Percentiles rank a stretch among this genome's conserved stretches.
Evolutionary conservation across 2,113 vertebrate genomes (phyloP).

Genomic region (Pteruthius melanotis): DNA sequence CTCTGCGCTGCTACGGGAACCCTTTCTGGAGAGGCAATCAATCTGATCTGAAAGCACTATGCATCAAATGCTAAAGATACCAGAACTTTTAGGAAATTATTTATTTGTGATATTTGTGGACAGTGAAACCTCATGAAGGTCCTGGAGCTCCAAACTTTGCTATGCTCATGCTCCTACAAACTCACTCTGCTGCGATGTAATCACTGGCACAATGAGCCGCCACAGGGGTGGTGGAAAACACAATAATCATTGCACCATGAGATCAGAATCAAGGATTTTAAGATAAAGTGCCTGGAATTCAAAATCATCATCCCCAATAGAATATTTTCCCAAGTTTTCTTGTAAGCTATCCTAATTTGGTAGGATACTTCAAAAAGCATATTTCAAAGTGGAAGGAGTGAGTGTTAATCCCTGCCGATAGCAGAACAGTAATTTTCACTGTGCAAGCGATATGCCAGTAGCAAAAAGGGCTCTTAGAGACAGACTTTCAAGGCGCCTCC

Average conservation of each 20-base stretch:
- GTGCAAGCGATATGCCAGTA: not conserved
- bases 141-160: not conserved
- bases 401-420: not conserved
- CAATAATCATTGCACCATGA: not conserved
- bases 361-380: constrained; percentile 5
- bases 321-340: not conserved
- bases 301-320: not conserved
- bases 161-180: not conserved
- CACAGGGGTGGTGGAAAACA: not conserved
- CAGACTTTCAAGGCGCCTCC: not conserved
- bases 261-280: not conserved
- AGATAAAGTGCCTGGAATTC: not conserved
- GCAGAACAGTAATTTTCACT: constrained; percentile 22
- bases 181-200: not conserved
- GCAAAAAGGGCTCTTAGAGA: not conserved
- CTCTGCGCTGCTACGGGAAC: not conserved
- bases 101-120: not conserved
- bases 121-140: not conserved
- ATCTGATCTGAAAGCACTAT: not conserved
- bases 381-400: constrained; percentile 31
- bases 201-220: not conserved
- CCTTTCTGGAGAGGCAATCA: not conserved
- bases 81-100: not conserved
- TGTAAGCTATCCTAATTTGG: not conserved
- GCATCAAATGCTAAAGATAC: not conserved